Conservation (phyloP, 2,797 vertebrate genomes). For the Calcarius lapponicus region DNA sequence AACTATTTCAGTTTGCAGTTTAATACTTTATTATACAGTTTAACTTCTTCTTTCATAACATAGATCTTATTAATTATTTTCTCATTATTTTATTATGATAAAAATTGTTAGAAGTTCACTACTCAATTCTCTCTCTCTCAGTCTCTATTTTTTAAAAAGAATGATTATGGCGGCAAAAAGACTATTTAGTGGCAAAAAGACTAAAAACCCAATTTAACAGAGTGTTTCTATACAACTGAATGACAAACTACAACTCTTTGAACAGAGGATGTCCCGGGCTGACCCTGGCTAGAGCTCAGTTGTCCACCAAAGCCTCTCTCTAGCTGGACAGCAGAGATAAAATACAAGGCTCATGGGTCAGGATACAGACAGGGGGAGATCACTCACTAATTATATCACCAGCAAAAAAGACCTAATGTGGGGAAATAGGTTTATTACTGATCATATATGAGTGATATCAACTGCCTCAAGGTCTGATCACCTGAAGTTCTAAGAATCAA, state of each 20-base stretch:
- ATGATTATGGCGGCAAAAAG: neutral
- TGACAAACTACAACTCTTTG: neutral
- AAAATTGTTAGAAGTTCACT: neutral
- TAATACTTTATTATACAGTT: neutral
- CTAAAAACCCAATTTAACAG: neutral
- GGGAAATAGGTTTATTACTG: neutral
- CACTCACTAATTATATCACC: neutral
- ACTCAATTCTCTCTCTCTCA: neutral
- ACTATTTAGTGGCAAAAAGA: neutral
- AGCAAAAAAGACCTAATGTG: accelerated
- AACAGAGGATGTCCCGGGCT: neutral
- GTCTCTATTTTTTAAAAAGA: neutral
- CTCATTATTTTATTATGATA: neutral
- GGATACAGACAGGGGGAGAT: neutral
- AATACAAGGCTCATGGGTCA: neutral
- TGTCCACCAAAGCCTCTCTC: neutral
- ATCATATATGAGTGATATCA: no score
- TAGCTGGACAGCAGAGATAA: neutral
- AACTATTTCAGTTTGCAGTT: neutral
- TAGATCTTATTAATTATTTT: neutral
- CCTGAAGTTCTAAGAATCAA: neutral
- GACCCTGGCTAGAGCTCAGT: neutral
- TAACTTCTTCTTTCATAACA: neutral
- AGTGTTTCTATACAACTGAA: neutral
- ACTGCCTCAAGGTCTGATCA: neutral